A percentile compares a stretch with the other conserved stretches of the same genome.
Evolutionary conservation across 2,888 invertebrate species (phyloP).

Genomic region (Lacanobia oleracea): DNA sequence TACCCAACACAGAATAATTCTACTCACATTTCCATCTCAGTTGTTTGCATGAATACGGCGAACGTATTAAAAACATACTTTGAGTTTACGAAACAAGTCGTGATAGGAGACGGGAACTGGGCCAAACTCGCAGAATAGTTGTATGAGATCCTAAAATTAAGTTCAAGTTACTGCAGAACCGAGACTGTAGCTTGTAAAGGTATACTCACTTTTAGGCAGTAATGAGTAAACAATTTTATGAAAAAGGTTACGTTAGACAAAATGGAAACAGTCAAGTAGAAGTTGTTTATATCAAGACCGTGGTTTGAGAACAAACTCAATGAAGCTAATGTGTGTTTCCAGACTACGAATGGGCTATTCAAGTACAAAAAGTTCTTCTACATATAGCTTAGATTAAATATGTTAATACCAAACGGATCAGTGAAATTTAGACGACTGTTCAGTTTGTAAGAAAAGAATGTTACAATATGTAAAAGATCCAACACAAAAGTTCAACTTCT

Average conservation of each 20-base stretch:
- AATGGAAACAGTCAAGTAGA: background rate
- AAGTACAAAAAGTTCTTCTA: background rate
- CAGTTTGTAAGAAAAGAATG: constrained; percentile 38
- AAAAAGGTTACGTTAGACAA: constrained; percentile 1
- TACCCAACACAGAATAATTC: constrained; percentile 64
- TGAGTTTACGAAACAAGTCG: constrained; percentile 60
- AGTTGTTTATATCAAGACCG: background rate
- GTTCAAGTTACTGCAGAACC: constrained; percentile 41
- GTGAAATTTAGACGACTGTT: constrained; percentile 28
- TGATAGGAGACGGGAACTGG: constrained; percentile 46
- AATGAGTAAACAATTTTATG: constrained; percentile 26
- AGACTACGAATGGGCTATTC: constrained; percentile 2
- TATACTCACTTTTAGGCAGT: constrained; percentile 18
- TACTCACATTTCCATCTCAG: constrained; percentile 64
- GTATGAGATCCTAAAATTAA: constrained; percentile 58
- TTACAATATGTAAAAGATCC: constrained; percentile 41
- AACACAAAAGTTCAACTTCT: constrained; percentile 52
- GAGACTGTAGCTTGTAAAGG: constrained; percentile 26
- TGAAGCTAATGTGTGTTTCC: background rate
- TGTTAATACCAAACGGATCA: constrained; percentile 29
- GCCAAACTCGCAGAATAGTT: constrained; percentile 61
- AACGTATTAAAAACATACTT: constrained; percentile 66
- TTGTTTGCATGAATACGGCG: constrained; percentile 65
- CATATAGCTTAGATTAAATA: constrained; percentile 23
- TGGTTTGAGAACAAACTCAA: background rate